A percentile compares a stretch with the other conserved stretches of the same genome.
Conservation (phyloP, 2,797 vertebrate genomes). For the Lepus townsendii region DNA sequence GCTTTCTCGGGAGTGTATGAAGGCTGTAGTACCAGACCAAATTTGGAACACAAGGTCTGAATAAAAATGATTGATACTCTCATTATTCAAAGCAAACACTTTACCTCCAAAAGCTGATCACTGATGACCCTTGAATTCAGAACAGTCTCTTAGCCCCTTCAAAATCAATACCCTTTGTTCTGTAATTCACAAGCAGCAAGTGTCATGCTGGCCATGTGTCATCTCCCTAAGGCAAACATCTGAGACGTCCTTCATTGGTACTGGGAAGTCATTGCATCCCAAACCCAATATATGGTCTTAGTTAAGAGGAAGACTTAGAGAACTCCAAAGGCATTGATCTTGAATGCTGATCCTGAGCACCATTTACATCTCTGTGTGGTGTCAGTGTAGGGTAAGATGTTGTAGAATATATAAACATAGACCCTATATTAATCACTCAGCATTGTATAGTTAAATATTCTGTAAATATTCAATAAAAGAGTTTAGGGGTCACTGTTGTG, state of each 20-base stretch:
- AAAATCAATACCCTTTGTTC: neutral
- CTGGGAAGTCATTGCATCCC: neutral
- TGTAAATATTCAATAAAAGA: neutral
- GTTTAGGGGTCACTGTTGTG: neutral
- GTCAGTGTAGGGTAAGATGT: neutral
- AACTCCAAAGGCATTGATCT: neutral
- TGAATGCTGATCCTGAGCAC: neutral
- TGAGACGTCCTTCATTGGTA: neutral
- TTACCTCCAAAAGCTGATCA: neutral
- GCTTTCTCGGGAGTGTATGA: neutral
- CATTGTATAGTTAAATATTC: neutral
- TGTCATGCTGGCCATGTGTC: neutral
- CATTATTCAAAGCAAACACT: neutral
- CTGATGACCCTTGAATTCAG: neutral
- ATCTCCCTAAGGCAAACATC: neutral
- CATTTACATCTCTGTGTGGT: neutral
- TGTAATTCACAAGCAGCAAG: neutral
- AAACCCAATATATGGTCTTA: neutral
- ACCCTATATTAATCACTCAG: neutral
- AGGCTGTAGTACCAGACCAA: neutral
- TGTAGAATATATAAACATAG: neutral
- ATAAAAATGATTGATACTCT: neutral
- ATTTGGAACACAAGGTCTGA: neutral
- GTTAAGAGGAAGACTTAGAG: constrained; percentile 1
- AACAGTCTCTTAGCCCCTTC: neutral